phyloP scores from a whole-genome alignment of 2,113 vertebrate genomes.

The Rousettus leschenaultii region DNA sequence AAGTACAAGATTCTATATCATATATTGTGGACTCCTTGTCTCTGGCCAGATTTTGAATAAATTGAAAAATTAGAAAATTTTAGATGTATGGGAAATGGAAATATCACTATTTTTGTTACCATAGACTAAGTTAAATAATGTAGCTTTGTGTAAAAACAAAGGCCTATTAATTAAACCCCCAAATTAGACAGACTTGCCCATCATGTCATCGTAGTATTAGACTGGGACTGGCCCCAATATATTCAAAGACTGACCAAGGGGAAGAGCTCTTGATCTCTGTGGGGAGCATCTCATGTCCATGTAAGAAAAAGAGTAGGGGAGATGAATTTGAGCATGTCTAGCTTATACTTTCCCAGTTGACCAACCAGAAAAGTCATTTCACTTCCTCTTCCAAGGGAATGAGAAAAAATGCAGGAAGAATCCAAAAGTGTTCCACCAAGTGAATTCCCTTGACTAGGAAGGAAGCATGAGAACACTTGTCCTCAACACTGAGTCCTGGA shows the following conservation, averaged over 20 bases:
- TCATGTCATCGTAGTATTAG: background rate
- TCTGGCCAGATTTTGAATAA: background rate
- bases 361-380: too few relatives aligned
- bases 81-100: background rate
- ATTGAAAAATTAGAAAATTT: background rate
- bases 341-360: too few relatives aligned
- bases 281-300: background rate
- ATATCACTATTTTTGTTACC: background rate
- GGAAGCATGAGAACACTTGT: background rate
- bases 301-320: too few relatives aligned
- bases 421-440: too few relatives aligned
- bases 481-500: background rate
- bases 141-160: background rate
- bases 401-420: too few relatives aligned
- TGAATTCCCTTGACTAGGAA: background rate
- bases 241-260: background rate
- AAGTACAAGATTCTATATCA: background rate
- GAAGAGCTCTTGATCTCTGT: too few relatives aligned
- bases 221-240: background rate
- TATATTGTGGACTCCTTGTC: background rate
- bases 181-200: background rate
- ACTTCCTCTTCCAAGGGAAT: too few relatives aligned
- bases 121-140: background rate
- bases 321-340: too few relatives aligned
- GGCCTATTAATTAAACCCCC: background rate